Percentiles rank a stretch among this genome's conserved stretches.
Evolutionary conservation across 2,888 invertebrate genomes (phyloP).

Genomic region (Malacosoma neustria): DNA sequence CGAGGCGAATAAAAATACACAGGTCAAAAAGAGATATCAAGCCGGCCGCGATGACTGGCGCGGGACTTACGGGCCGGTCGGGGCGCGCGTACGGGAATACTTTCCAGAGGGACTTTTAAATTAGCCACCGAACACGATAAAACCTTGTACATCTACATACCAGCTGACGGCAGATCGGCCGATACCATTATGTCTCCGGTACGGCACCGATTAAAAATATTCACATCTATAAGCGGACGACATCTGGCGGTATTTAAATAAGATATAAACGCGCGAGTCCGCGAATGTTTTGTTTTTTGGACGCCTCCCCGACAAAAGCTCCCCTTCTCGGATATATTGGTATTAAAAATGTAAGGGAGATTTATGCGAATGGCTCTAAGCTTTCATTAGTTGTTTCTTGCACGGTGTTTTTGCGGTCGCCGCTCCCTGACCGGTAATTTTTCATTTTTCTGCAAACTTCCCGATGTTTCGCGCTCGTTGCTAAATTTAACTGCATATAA

Average conservation of each 20-base stretch:
- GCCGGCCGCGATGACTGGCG: conserved; percentile 43
- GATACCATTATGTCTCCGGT: conserved; percentile 72
- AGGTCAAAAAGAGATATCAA: conserved; percentile 67
- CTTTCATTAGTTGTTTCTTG: conserved; percentile 74
- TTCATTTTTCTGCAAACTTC: conserved; percentile 69
- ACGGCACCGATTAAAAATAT: conserved; percentile 70
- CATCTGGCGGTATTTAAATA: conserved; percentile 73
- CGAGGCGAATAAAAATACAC: conserved; percentile 64
- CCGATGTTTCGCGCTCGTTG: conserved; percentile 51
- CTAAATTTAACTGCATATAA: conserved; percentile 72
- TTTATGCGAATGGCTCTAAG: conserved; percentile 75
- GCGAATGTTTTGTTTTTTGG: conserved; percentile 58
- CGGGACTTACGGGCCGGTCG: conserved; percentile 1
- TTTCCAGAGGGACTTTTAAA: conserved; percentile 55
- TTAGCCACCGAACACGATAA: conserved; percentile 64
- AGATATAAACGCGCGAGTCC: conserved; percentile 67
- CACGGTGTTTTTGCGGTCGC: conserved; percentile 67
- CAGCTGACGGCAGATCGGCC: conserved; percentile 70
- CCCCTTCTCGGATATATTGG: conserved; percentile 71
- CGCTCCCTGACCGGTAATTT: conserved; percentile 73
- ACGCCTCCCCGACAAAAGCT: conserved; percentile 48
- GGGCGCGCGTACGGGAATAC: conserved; percentile 30
- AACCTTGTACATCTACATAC: conserved; percentile 61
- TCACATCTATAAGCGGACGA: conserved; percentile 66
- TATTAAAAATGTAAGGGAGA: conserved; percentile 75